Base-by-base conservation (phyloP, 2,113 vertebrate species). In the Oryzias curvinotus region DNA sequence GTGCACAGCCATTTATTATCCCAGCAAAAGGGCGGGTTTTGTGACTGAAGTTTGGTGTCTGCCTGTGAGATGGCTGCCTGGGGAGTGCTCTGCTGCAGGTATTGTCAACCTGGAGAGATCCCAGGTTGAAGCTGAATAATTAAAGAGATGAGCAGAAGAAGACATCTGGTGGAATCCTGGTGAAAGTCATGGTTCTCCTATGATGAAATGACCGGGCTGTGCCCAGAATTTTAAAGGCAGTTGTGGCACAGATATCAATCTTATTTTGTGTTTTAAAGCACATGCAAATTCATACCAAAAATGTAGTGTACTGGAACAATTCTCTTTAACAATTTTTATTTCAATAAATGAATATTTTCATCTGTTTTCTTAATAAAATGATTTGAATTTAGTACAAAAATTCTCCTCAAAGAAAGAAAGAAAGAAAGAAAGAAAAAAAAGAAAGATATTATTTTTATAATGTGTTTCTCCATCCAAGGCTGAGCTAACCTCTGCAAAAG, bases 71-170 rank as follows among this genome's bases (percentile, higher is more conserved):
- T 30, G 19, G 72, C 64, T 46, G 55, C 58, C 78, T n/a, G 52
- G 76, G 77, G 85, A 87, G 53, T 19, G 45, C 81, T 75, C 49
- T 58, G 67, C 74, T 57, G 75, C 64, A 83, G 76, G 67, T 73
- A 73, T 16, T 7, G 63, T 56, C 25, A 47, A 79, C 80, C 63
- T 42, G 51, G 17, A 73, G 71, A 55, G 62, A 68, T 69, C 75
- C 55, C 77, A 72, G 70, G 79, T 75, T 77, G 72, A 73, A 75
- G 65, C 50, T 67, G 78, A 88, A 90, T 87, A 82, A 90, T 89
- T 80, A 78, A 88, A 78, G 78, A 88, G 81, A 80, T 64, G 79
- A 78, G 80, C 57, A 74, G 66, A 62, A 79, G 64, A 66, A 79
- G 79, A 80, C 88, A 88, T 80, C 80, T 82, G 83, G 71, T 72